Base-by-base conservation (phyloP, 2,888 invertebrate genomes). In the Tachina grossa region DNA sequence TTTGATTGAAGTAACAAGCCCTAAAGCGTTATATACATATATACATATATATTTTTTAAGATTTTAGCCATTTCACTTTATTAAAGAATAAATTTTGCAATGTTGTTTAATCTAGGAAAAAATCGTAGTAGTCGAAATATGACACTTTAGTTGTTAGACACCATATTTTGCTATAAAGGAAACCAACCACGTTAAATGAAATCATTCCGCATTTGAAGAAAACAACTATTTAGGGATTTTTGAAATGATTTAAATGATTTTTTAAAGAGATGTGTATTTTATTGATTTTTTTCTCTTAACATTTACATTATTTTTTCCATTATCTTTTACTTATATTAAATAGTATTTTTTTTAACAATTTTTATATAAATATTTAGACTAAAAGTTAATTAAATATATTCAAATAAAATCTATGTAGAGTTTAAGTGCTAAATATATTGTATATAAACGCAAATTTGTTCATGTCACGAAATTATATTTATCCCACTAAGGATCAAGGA, bases 401-500 rank as follows among this genome's bases (percentile, higher is more conserved):
- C 6, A 61, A 66, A 31, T 0, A 14, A 82, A 72, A 68, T 43
- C 0, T 1, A 16, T 65, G 14, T 0, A 1, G 9, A 55, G 22
- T 49, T 43, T 19, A 43, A 51, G 14, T 16, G 43, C 11, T 65
- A 53, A 82, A 87, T 85, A 31, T 31, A 31, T 31, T 31, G 5
- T 31, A 31, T 31, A 89, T 88, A 91, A 90, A 89, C 89, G 87
- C 88, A 88, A 87, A 86, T 87, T 87, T 87, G 89, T 84, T 74
- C 88, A 87, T 88, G 80, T 77, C 78, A 65, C 78, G 91, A 92
- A 89, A 92, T 88, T 91, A 86, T 87, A 92, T 92, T 92, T 90
- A 90, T 91, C 92, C 92, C 89, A 89, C 92, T 92, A 92, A 92
- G 92, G 92, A 91, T 89, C 89, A 88, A 91, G 92, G 92, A 91